Evolutionary conservation across 2,888 invertebrate genomes (phyloP), one percentile per base, ranked within the genome.

Genomic region (Temnothorax unifasciatus): DNA sequence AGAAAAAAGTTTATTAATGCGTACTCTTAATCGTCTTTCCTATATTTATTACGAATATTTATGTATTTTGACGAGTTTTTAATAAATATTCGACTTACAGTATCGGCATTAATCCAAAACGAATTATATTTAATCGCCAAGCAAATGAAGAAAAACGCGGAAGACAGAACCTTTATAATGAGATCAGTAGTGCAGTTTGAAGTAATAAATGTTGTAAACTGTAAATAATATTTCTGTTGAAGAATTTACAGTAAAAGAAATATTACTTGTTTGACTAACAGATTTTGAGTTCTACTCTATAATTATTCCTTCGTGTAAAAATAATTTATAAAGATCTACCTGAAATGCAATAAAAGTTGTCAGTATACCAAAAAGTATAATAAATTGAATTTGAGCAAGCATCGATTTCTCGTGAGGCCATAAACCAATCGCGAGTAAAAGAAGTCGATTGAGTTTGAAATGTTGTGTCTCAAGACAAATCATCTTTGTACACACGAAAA

Each of bases 291-390:
- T 29, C 0, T 50, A 47, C 4, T 50, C 3, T 9, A 3, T 47
- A 15, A 0, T 41, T 41, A 9, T 41, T 41, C 41, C 2, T 1
- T 44, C 29, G 25, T 1, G 41, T 41, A 41, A 41, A 41, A 41
- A 9, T 57, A 41, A 41, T 29, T 73, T 73, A 57, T 41, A 18
- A 15, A 15, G 2, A 29, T 21, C 0, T 6, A 50, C 76, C 50
- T 77, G 76, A 13, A 66, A 41, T 41, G 9, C 21, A 52, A 77
- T 41, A 54, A 66, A 77, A 41, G 50, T 77, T 41, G 11, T 52
- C 2, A 66, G 25, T 25, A 52, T 66, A 13, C 13, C 5, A 54
- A 41, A 77, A 3, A 76, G 3, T 18, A 64, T 0, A 9, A 41
- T 54, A 25, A 25, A 13, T 13, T 66, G 76, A 38, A 77, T 1